These are phyloP conservation scores for Episyrphus balteatus DNA, from an alignment of 1,140 invertebrate genomes.

Conservation along the genomic window DNA sequence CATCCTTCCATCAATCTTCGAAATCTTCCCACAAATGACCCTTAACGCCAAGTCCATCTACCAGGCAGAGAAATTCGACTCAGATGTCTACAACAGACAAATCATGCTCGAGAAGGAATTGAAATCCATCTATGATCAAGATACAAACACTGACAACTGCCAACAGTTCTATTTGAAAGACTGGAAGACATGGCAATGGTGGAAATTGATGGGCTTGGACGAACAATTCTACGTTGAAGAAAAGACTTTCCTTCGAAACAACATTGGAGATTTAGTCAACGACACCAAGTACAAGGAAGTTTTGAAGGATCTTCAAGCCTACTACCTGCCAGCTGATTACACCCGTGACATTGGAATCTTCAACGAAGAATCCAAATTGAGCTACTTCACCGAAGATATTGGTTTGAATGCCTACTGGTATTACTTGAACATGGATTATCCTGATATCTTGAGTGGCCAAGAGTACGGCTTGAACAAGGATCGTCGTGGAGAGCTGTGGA, in stretches of 20 bases:
- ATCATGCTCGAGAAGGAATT: constrained; percentile 28
- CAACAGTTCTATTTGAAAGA: constrained; percentile 31
- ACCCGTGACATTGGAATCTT: constrained; percentile 39
- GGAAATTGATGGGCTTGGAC: constrained; percentile 2
- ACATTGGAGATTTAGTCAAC: constrained; percentile 38
- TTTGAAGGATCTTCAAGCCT: neutral
- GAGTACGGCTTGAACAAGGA: constrained; percentile 39
- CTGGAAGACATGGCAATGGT: constrained; percentile 34
- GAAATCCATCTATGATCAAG: constrained; percentile 17
- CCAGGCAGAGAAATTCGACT: constrained; percentile 42
- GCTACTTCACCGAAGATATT: constrained; percentile 58
- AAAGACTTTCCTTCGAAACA: constrained; percentile 7
- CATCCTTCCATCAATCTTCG: constrained; percentile 48
- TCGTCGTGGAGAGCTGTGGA: constrained; percentile 49
- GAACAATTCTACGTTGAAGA: neutral
- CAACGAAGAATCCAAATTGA: constrained; percentile 41
- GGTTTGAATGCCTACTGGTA: constrained; percentile 55
- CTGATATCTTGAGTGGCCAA: constrained; percentile 39
- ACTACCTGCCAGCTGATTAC: constrained; percentile 27
- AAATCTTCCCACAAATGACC: constrained; percentile 50
- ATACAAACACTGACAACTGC: constrained; percentile 13
- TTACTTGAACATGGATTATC: constrained; percentile 41
- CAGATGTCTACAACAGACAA: constrained; percentile 24
- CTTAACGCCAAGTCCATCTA: constrained; percentile 46
- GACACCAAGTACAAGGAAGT: constrained; percentile 36